phyloP scores from a whole-genome alignment of 2,113 vertebrate genomes.

The Channa maculata region DNA sequence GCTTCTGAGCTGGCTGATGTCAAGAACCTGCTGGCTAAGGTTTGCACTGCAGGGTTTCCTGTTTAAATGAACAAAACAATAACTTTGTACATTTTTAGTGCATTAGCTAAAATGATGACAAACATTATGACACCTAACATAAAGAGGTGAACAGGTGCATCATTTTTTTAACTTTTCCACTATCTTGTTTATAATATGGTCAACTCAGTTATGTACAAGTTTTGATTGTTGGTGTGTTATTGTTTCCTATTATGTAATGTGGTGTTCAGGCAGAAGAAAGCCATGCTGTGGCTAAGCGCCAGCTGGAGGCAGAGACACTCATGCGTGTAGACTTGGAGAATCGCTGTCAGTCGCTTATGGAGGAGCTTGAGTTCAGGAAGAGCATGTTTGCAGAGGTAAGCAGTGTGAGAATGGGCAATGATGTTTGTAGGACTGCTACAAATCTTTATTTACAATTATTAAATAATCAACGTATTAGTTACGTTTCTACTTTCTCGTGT shows the following conservation, averaged over 20 bases:
- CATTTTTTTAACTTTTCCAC: no score
- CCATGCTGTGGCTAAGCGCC: conserved; percentile 92
- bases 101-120: no score
- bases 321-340: conserved; percentile 97
- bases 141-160: no score
- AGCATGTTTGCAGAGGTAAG: conserved; percentile 94
- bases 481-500: no score
- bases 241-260: neutral
- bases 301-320: conserved; percentile 94
- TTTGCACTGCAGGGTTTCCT: conserved; percentile 41
- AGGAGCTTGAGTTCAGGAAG: conserved; percentile 96
- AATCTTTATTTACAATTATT: no score
- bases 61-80: neutral
- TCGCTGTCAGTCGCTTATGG: conserved; percentile 93
- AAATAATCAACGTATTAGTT: no score
- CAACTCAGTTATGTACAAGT: no score
- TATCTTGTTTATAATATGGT: no score
- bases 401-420: neutral
- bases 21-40: conserved; percentile 91
- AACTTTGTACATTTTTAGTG: no score
- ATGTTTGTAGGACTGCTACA: no score
- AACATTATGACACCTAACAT: no score
- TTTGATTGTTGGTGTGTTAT: neutral
- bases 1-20: conserved; percentile 88
- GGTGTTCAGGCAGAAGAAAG: conserved; percentile 89